Percentiles rank a stretch among this genome's conserved stretches.
Conservation (phyloP, 2,113 vertebrate species). For the Channa argus region DNA sequence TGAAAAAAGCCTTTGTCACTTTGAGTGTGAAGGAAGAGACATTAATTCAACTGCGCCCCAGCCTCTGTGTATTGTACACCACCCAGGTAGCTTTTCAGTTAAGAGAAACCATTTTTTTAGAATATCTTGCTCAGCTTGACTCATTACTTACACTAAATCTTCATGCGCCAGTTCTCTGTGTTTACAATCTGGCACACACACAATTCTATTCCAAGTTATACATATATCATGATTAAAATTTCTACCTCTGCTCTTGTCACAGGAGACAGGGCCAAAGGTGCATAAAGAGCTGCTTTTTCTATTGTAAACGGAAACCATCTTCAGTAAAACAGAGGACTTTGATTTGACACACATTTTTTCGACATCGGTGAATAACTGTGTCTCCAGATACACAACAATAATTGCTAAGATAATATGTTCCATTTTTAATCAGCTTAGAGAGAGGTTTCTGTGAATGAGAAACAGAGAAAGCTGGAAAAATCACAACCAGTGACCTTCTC, state of each 20-base stretch:
- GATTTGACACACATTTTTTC: slow-evolving; percentile 10
- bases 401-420: neutral
- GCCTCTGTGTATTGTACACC: neutral
- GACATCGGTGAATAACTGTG: neutral
- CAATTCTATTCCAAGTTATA: slow-evolving; percentile 7
- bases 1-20: slow-evolving; percentile 57
- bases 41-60: slow-evolving; percentile 23
- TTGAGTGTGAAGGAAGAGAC: slow-evolving; percentile 29
- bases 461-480: slow-evolving; percentile 45
- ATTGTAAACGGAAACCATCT: slow-evolving; percentile 19
- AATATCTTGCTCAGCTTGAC: slow-evolving; percentile 53
- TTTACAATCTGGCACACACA: slow-evolving; percentile 29
- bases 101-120: slow-evolving; percentile 33
- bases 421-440: slow-evolving; percentile 6
- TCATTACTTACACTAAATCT: slow-evolving; percentile 54
- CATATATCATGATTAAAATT: slow-evolving; percentile 38
- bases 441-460: slow-evolving; percentile 34
- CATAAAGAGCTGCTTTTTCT: slow-evolving; percentile 17
- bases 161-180: slow-evolving; percentile 13
- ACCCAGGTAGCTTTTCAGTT: slow-evolving; percentile 30
- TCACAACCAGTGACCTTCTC: slow-evolving; percentile 63
- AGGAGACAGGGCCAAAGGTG: slow-evolving; percentile 26
- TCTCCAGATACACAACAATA: neutral
- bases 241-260: slow-evolving; percentile 17
- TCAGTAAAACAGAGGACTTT: slow-evolving; percentile 12